phyloP scores from a whole-genome alignment of 1,140 invertebrate genomes.

The Aphaenogaster rudis region DNA sequence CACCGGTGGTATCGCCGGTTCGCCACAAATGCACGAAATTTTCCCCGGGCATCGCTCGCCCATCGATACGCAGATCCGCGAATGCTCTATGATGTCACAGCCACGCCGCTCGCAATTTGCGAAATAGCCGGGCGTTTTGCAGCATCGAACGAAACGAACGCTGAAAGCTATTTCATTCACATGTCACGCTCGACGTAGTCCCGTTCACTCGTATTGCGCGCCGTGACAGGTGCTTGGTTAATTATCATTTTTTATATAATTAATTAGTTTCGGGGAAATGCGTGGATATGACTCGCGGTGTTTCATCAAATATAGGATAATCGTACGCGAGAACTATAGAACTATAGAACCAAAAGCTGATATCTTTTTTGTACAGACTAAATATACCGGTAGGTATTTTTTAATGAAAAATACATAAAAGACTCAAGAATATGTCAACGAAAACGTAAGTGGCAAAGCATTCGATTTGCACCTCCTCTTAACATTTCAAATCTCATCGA shows the following conservation, averaged over 20 bases:
- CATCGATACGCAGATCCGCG: conserved; percentile 46
- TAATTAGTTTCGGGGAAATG: conserved; percentile 30
- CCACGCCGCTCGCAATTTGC: conserved; percentile 50
- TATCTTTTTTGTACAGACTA: background rate
- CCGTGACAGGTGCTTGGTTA: conserved; percentile 41
- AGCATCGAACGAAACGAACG: conserved; percentile 33
- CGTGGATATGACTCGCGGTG: background rate
- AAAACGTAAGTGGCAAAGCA: background rate
- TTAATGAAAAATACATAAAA: background rate
- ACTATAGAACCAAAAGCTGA: background rate
- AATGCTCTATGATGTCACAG: conserved; percentile 57
- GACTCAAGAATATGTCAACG: background rate
- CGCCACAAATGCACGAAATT: conserved; percentile 64
- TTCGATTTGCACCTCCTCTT: background rate
- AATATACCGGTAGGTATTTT: background rate
- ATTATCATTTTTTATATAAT: conserved; percentile 58
- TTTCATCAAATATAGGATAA: background rate
- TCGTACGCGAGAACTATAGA: background rate
- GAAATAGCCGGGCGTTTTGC: conserved; percentile 54
- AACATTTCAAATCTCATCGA: background rate
- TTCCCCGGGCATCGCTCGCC: conserved; percentile 43
- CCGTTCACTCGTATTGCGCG: conserved; percentile 12
- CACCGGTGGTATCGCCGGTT: conserved; percentile 44
- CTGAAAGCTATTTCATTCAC: conserved; percentile 63
- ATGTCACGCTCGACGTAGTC: conserved; percentile 44